Conservation (phyloP, 2,888 invertebrate genomes). For the Drosophila diplacantha region DNA sequence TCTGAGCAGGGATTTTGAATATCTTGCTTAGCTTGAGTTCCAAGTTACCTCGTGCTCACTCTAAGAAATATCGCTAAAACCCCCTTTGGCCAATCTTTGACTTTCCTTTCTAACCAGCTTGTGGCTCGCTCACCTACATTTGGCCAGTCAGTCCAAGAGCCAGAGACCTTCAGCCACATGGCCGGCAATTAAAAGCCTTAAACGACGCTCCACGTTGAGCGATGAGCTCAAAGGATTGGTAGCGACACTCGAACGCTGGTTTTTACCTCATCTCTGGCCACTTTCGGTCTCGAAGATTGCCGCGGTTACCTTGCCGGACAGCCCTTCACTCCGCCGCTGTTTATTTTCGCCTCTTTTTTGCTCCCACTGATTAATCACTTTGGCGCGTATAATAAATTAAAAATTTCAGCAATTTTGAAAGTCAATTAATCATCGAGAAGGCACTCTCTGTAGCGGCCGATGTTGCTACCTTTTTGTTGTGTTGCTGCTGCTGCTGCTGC, state of each 20-base stretch:
- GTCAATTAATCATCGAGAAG: slow-evolving; percentile 77
- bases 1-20: neutral
- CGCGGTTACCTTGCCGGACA: slow-evolving; percentile 23
- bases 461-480: slow-evolving; percentile 50
- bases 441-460: slow-evolving; percentile 52
- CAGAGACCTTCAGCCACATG: slow-evolving; percentile 24
- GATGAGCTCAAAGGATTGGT: slow-evolving; percentile 55
- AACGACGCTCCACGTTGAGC: slow-evolving; percentile 50
- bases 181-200: slow-evolving; percentile 61
- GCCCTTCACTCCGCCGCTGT: slow-evolving; percentile 40
- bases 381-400: slow-evolving; percentile 77
- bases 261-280: slow-evolving; percentile 36
- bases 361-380: slow-evolving; percentile 76
- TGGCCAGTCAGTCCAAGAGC: neutral
- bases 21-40: no score
- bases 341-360: slow-evolving; percentile 22
- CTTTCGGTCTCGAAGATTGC: slow-evolving; percentile 60
- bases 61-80: neutral
- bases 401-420: slow-evolving; percentile 78
- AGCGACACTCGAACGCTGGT: slow-evolving; percentile 39
- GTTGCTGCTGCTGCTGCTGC: slow-evolving; percentile 36
- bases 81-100: neutral
- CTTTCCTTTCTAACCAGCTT: slow-evolving; percentile 6
- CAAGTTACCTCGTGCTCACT: neutral
- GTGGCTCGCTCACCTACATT: slow-evolving; percentile 19